Conservation (phyloP, 2,113 vertebrate species). For the Anarrhichthys ocellatus region DNA sequence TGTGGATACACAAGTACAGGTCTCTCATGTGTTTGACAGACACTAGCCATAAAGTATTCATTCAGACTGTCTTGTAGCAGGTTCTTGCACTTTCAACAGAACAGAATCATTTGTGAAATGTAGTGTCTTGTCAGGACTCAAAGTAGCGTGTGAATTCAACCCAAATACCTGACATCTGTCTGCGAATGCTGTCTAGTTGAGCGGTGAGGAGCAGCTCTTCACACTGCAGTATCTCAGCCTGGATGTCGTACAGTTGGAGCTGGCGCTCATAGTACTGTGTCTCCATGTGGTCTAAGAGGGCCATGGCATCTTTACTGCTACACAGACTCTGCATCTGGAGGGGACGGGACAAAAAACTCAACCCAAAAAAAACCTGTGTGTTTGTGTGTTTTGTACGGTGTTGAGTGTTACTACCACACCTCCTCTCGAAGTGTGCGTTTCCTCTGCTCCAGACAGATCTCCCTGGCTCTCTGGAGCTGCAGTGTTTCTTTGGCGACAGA, state of each 20-base stretch:
- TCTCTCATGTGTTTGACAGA: background rate
- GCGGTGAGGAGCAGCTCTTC: constrained; percentile 96
- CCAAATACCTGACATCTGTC: constrained; percentile 89
- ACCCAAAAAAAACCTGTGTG: background rate
- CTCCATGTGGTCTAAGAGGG: constrained; percentile 92
- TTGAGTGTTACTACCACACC: constrained; percentile 77
- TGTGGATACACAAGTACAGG: background rate
- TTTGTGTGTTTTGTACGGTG: background rate
- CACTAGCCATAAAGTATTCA: background rate
- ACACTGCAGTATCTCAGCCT: constrained; percentile 96
- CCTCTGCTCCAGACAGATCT: constrained; percentile 97
- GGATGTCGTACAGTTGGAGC: constrained; percentile 97
- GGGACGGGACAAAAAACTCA: background rate
- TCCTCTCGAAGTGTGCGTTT: constrained; percentile 93
- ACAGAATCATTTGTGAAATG: background rate
- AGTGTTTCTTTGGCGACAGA: constrained; percentile 96
- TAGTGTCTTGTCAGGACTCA: background rate
- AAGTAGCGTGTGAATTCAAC: background rate
- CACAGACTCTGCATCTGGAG: constrained; percentile 95
- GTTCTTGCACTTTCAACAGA: background rate
- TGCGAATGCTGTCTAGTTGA: constrained; percentile 94
- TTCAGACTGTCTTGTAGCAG: background rate
- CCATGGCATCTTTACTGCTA: constrained; percentile 91
- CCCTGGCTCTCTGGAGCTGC: constrained; percentile 96
- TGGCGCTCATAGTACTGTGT: constrained; percentile 95